A percentile compares a stretch with the other conserved stretches of the same genome.
Evolutionary conservation across 2,888 invertebrate species (phyloP).

Genomic region (Ernsta delagoae): DNA sequence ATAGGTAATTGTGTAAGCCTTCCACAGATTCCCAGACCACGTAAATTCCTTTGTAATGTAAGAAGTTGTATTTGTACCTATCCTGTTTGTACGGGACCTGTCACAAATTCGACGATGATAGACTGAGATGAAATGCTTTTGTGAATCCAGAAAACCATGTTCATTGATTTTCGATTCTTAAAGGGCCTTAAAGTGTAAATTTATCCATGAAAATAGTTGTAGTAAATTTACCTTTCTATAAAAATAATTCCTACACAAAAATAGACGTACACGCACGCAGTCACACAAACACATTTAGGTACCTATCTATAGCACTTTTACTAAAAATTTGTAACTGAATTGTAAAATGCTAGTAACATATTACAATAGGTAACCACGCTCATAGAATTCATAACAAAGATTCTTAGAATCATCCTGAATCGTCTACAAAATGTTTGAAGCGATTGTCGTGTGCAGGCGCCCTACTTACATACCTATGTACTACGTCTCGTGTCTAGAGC

Average conservation of each 20-base stretch:
- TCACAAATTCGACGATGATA: neutral
- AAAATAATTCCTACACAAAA: too few species aligned
- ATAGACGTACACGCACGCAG: too few species aligned
- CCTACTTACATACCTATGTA: neutral
- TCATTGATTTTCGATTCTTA: neutral
- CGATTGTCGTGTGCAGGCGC: neutral
- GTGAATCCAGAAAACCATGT: too few species aligned
- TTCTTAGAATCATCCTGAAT: too few species aligned
- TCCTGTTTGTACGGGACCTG: neutral
- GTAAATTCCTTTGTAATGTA: conserved; percentile 23
- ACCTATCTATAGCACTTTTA: too few species aligned
- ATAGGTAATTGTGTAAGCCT: neutral
- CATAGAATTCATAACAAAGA: too few species aligned
- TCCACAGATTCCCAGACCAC: conserved; percentile 21
- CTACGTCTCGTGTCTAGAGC: conserved; percentile 23
- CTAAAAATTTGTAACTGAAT: too few species aligned
- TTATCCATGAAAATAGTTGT: too few species aligned
- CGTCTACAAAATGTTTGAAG: neutral
- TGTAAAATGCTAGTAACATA: too few species aligned
- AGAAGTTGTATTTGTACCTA: neutral
- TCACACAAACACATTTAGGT: too few species aligned
- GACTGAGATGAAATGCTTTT: neutral
- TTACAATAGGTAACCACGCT: too few species aligned
- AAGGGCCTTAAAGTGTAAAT: neutral
- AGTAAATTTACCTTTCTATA: too few species aligned